Conservation (phyloP, 2,888 invertebrate species). For the Allygus modestus region DNA sequence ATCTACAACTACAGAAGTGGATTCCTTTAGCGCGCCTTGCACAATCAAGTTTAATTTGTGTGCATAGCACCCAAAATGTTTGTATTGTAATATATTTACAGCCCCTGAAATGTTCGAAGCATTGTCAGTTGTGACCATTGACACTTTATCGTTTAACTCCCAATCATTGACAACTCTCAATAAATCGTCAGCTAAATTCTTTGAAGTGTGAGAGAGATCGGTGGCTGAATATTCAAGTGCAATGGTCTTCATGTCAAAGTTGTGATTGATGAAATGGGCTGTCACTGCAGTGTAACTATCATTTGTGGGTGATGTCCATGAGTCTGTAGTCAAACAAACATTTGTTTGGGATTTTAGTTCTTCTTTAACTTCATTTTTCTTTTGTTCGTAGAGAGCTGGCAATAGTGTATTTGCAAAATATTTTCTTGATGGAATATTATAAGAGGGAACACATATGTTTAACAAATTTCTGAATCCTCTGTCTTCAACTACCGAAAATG, state of each 20-base stretch:
- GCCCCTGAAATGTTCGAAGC: constrained; percentile 63
- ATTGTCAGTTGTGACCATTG: constrained; percentile 69
- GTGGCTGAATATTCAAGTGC: constrained; percentile 68
- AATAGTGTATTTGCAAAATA: too few species aligned
- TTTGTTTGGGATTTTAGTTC: background rate
- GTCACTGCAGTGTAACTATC: constrained; percentile 71
- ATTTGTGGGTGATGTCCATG: constrained; percentile 71
- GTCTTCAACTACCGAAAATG: too few species aligned
- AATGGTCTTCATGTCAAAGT: constrained; percentile 69
- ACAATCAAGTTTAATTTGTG: constrained; percentile 43
- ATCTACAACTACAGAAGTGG: background rate
- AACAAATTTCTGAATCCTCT: too few species aligned
- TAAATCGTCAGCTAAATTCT: constrained; percentile 69
- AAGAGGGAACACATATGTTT: too few species aligned
- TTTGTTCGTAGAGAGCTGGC: too few species aligned
- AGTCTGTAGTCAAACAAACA: constrained; percentile 71
- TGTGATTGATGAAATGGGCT: constrained; percentile 69
- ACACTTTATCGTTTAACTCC: constrained; percentile 70
- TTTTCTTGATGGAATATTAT: too few species aligned
- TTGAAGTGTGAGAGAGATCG: constrained; percentile 68
- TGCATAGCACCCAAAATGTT: constrained; percentile 68
- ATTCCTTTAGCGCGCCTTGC: constrained; percentile 4
- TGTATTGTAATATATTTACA: constrained; percentile 65
- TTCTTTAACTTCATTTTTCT: background rate
- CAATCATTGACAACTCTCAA: constrained; percentile 69